Evolutionary conservation across 2,113 vertebrate species (phyloP).

Genomic region (Platanista minor): DNA sequence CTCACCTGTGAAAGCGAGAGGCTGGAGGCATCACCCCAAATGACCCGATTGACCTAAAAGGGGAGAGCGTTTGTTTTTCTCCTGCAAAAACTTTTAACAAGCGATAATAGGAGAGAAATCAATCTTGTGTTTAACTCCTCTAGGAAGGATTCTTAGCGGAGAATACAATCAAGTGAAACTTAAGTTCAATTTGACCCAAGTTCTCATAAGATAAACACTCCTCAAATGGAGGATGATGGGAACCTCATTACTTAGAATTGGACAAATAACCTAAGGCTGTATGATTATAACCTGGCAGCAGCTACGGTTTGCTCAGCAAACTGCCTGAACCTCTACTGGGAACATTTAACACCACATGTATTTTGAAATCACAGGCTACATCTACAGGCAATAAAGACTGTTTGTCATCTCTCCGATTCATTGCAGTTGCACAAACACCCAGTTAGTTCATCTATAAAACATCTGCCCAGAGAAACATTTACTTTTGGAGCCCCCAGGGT

Average conservation of each 20-base stretch:
- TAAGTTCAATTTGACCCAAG: slow-evolving; percentile 78
- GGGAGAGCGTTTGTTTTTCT: not conserved
- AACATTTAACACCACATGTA: slow-evolving; percentile 78
- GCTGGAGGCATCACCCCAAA: not conserved
- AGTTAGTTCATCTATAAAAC: slow-evolving; percentile 79
- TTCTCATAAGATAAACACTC: slow-evolving; percentile 69
- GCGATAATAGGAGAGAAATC: slow-evolving; percentile 67
- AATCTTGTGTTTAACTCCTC: slow-evolving; percentile 65
- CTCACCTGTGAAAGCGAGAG: not conserved
- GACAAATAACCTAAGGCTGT: slow-evolving; percentile 73
- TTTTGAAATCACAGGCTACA: slow-evolving; percentile 78
- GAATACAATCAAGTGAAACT: slow-evolving; percentile 74
- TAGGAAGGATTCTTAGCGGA: slow-evolving; percentile 66
- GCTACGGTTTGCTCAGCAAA: slow-evolving; percentile 72
- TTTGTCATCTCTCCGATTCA: slow-evolving; percentile 79
- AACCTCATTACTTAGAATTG: slow-evolving; percentile 75
- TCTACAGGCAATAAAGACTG: slow-evolving; percentile 79
- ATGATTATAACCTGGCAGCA: slow-evolving; percentile 61
- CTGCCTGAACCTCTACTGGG: slow-evolving; percentile 63
- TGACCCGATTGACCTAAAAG: not conserved
- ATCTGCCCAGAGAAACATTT: slow-evolving; percentile 80
- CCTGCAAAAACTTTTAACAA: slow-evolving; percentile 70
- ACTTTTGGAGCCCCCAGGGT: slow-evolving; percentile 76
- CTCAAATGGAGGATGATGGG: slow-evolving; percentile 74
- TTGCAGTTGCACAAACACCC: slow-evolving; percentile 79